Evolutionary conservation across 2,797 vertebrate genomes (phyloP), one percentile per base, ranked within the genome.

Genomic region (Holocentrus rufus): DNA sequence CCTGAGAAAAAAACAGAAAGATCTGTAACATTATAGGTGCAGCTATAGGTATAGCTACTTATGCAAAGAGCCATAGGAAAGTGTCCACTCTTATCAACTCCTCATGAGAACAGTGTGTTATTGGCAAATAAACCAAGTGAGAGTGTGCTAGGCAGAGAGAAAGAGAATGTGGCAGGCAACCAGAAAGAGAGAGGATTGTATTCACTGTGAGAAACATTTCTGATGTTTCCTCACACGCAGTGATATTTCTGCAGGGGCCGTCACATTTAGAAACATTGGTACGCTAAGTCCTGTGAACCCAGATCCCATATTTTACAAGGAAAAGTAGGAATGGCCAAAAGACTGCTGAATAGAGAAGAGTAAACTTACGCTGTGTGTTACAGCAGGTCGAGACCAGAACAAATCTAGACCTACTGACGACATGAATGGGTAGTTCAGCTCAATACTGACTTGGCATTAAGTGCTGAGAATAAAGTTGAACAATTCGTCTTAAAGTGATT

Each of bases 161-260:
- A 74, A 77, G 77, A 79, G 78, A 80, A 58, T 76, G 60, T 79
- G 84, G 75, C 81, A 81, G 74, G 69, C 60, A 70, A 84, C 63
- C 74, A 71, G 72, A 84, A 74, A 65, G 83, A 79, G 75, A 77
- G 83, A 84, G 80, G 80, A 85, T 78, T 85, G 80, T 68, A 80
- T 83, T 72, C 69, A 74, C 90, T 91, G 87, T 93, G 91, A 92
- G 90, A 92, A 93, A 90, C 72, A 72, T 87, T 86, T 83, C 76
- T 66, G 65, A 76, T 69, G 76, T 79, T 89, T 87, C 85, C 91
- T 92, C 85, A 88, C 78, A 80, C 85, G 87, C 76, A 82, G 79
- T 66, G 69, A 74, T 89, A 90, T 92, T 92, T 91, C 83, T 87
- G 87, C 85, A 83, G 80, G 74, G 85, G 68, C 75, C 81, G 83